Base-by-base conservation (phyloP, 35 echinoderm and acorn worm genomes). In the Stichopus chloronotus region DNA sequence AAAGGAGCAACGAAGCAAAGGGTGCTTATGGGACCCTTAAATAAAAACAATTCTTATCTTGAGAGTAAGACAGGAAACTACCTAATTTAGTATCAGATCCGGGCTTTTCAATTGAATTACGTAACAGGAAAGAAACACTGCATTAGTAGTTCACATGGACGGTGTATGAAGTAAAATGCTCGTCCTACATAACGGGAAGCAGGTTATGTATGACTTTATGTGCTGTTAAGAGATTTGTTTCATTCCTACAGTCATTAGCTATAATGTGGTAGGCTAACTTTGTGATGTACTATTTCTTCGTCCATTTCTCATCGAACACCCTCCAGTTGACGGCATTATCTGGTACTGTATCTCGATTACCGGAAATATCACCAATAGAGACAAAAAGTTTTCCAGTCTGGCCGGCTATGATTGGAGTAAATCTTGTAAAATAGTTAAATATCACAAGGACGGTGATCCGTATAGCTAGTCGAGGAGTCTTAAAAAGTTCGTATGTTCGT, bases 21-120 rank as follows among this genome's bases (percentile, higher is more conserved):
- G 30, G 30, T 43, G 30, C 30, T 43, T 43, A 43, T 43, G 30
- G 30, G 30, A 43, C 30, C 30, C 30, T 43, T 43, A 14, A 65
- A 65, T 19, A 65, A 65, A 11, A 65, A 65, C 61, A 65, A 65
- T 65, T 65, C 61, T 65, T 65, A 65, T 65, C 61, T 65, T 65
- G 11, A 65, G 19, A 65, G 61, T 65, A 65, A 65, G 55, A 13
- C 52, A 83, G 80, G 80, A 83, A 83, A 83, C 55, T 83, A 55
- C 10, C n/a, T 52, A 83, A 83, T 83, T 55, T 83, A 53, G 43
- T n/a, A 7, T 54, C 52, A 83, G 30, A 55, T 83, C 80, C 80
- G 52, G 30, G 80, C 11, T 83, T 55, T 65, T 83, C 52, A 83
- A 83, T 83, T 56, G 52, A 83, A 56, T 83, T 83, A 83, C 80